Base-by-base conservation (phyloP, 2,797 vertebrate genomes). In the Acrocephalus scirpaceus region DNA sequence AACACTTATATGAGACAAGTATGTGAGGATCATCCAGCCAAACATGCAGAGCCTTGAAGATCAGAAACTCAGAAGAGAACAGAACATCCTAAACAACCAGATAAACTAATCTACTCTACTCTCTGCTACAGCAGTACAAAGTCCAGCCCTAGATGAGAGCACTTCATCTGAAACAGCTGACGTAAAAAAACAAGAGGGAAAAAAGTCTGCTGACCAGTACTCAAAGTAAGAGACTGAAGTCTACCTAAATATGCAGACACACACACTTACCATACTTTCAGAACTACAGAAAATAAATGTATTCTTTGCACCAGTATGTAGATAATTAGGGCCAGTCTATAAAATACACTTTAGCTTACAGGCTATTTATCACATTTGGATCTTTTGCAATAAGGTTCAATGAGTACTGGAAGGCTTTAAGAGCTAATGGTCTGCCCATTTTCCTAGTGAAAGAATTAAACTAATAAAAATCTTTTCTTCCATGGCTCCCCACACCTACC, bases 41-140 rank as follows among this genome's bases (percentile, higher is more conserved):
- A 93, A 86, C n/a, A 53, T 1, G 25, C 45, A 53, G 60, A 89
- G 44, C 77, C 86, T 65, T 56, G 80, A 90, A 72, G 38, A 91
- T 36, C 45, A 92, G 58, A 51, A 86, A 74, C 74, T 21, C 13
- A 73, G 23, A 75, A 70, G 45, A 76, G 86, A 50, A 95, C 72
- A 83, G 71, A 87, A 90, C 34, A 79, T 75, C 17, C 58, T 58
- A 54, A 95, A 74, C 13, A 40, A 81, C 26, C 18, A 78, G 90
- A 95, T 66, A 94, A 92, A 81, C 54, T 94, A 66, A 93, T 88
- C 90, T 88, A 11, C 45, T 90, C 60, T 23, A 50, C 47, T 29
- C 51, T 57, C 27, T 72, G 56, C 62, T 62, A 42, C 34, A 90
- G 38, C 76, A 90, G 67, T 2, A 67, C 23, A 47, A 91, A 90